These are phyloP conservation scores for Tupaia chinensis DNA, from an alignment of 2,113 vertebrate species.

Conservation along the genomic window DNA sequence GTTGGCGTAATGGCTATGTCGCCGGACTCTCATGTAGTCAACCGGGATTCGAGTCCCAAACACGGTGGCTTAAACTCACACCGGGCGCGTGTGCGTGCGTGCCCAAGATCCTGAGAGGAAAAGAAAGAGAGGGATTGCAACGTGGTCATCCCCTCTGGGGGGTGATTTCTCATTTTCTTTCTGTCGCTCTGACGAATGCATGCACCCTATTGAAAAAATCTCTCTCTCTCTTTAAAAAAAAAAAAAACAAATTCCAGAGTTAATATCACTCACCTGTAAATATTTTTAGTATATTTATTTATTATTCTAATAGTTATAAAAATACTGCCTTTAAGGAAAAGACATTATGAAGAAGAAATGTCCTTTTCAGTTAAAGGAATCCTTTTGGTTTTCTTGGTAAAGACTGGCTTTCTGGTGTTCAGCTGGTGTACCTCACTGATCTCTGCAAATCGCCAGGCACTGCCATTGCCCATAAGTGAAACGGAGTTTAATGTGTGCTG, in stretches of 20 bases:
- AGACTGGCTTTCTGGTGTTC: neutral
- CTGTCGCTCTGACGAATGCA: no score
- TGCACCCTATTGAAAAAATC: no score
- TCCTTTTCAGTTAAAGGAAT: neutral
- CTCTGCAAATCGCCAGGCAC: neutral
- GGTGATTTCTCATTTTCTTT: no score
- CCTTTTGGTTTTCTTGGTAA: slow-evolving; percentile 4
- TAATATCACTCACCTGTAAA: neutral
- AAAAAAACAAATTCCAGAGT: neutral
- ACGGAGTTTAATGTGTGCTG: neutral
- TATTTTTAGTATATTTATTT: neutral
- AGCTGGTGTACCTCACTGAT: neutral
- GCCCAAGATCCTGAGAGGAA: no score
- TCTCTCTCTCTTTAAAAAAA: no score
- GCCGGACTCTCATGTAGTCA: no score
- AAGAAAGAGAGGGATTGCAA: no score
- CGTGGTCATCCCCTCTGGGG: no score
- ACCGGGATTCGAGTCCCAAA: no score
- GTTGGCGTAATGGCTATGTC: no score
- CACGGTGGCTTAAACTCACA: no score
- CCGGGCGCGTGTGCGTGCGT: no score
- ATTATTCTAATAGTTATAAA: neutral
- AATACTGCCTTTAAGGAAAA: neutral
- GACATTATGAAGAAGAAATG: neutral
- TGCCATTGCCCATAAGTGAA: neutral